phyloP scores from a whole-genome alignment of 2,113 vertebrate genomes.

The Pteronura brasiliensis region DNA sequence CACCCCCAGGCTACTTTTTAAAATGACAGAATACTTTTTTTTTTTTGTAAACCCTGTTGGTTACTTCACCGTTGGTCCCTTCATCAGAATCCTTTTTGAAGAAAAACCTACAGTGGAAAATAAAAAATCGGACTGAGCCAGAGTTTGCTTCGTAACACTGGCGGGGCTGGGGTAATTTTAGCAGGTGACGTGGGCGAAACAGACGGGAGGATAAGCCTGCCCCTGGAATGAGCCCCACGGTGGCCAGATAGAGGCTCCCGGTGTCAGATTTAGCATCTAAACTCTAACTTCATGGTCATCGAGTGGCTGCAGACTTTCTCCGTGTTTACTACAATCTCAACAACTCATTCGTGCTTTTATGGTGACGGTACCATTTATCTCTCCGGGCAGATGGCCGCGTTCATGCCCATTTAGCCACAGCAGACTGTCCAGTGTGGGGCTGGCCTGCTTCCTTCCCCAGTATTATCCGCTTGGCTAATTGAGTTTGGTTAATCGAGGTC shows the following conservation, averaged over 20 bases:
- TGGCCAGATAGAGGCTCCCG: not conserved
- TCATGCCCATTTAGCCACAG: not conserved
- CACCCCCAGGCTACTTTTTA: not conserved
- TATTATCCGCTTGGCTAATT: not conserved
- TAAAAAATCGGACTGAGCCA: not conserved
- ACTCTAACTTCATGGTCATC: not conserved
- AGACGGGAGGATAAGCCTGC: constrained; percentile 14
- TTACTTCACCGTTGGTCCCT: not conserved
- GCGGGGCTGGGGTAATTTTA: not conserved
- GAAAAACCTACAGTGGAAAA: constrained; percentile 30
- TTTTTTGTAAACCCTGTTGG: not conserved
- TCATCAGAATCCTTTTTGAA: constrained; percentile 25
- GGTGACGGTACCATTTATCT: accelerated
- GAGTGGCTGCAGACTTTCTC: not conserved
- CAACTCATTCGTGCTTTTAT: not conserved
- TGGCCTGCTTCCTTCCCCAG: not conserved
- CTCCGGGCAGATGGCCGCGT: not conserved
- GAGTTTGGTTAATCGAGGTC: not conserved
- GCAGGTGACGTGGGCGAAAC: not conserved
- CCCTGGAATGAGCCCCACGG: not conserved
- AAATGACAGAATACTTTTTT: not conserved
- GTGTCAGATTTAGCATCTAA: not conserved
- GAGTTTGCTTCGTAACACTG: not conserved
- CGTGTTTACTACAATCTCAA: not conserved
- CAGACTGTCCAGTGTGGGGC: not conserved